Conservation (phyloP, 1,140 invertebrate species). For the Pseudomyrmex cubaensis region DNA sequence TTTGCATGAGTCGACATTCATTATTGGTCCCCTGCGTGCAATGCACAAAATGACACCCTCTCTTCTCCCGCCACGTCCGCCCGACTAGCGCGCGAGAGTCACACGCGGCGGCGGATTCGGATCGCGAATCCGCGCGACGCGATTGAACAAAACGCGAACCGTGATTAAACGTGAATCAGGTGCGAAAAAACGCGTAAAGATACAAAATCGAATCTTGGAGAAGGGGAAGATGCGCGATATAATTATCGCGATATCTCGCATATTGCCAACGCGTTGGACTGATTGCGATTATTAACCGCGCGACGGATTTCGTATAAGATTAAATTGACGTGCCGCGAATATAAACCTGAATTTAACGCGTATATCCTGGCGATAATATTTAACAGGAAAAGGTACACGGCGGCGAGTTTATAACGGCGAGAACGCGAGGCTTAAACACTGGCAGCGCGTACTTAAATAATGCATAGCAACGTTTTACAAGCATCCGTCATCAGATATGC, state of each 20-base stretch:
- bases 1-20: constrained; percentile 60
- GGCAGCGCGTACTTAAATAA: constrained; percentile 54
- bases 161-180: constrained; percentile 67
- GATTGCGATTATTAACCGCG: no score
- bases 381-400: not conserved
- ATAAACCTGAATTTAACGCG: constrained; percentile 29
- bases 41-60: not conserved
- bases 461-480: constrained; percentile 59
- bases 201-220: no score
- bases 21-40: constrained; percentile 34
- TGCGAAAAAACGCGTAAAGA: constrained; percentile 13
- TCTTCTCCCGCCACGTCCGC: not conserved
- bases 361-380: constrained; percentile 25
- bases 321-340: constrained; percentile 20
- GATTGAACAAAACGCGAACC: constrained; percentile 49
- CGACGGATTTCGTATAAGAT: constrained; percentile 38
- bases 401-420: constrained; percentile 1
- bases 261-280: no score
- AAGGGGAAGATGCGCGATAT: no score
- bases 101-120: not conserved
- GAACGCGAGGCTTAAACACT: constrained; percentile 47
- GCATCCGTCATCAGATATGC: constrained; percentile 59
- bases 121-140: constrained; percentile 29
- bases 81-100: not conserved
- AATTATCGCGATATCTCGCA: no score